Conservation (phyloP, 2,888 invertebrate genomes). For the Drosophila mettleri region DNA sequence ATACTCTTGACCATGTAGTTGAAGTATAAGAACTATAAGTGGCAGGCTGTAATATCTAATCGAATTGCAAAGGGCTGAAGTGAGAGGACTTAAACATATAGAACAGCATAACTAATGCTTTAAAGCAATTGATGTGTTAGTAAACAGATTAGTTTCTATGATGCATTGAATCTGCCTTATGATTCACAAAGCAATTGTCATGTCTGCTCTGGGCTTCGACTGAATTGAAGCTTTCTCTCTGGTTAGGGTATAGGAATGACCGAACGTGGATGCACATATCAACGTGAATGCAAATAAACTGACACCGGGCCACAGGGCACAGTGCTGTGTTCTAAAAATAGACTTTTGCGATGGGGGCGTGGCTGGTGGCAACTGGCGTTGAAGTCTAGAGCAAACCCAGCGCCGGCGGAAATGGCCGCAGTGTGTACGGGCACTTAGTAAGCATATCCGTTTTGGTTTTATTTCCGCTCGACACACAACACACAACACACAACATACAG, state of each 20-base stretch:
- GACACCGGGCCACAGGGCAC: constrained; percentile 14
- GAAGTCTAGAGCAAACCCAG: constrained; percentile 45
- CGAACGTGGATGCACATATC: constrained; percentile 46
- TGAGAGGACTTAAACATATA: too few relatives aligned
- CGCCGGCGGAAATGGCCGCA: constrained; percentile 66
- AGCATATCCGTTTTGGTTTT: constrained; percentile 79
- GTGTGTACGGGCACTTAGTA: constrained; percentile 72
- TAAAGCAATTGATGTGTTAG: too few relatives aligned
- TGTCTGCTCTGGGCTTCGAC: not conserved
- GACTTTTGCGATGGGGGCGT: constrained; percentile 3
- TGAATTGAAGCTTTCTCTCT: not conserved
- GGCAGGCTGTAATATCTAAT: too few relatives aligned
- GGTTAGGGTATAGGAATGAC: constrained; percentile 29
- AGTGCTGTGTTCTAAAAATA: constrained; percentile 3
- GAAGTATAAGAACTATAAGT: too few relatives aligned
- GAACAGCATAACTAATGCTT: not conserved
- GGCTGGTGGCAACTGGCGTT: constrained; percentile 33
- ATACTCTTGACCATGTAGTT: too few relatives aligned
- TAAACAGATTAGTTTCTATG: too few relatives aligned
- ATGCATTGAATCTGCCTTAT: too few relatives aligned
- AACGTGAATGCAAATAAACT: constrained; percentile 46
- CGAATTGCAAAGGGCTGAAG: too few relatives aligned
- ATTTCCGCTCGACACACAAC: constrained; percentile 65
- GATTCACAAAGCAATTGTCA: not conserved
- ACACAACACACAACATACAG: constrained; percentile 24